Conservation (phyloP, 1,140 invertebrate genomes). For the Tachypleus tridentatus region DNA sequence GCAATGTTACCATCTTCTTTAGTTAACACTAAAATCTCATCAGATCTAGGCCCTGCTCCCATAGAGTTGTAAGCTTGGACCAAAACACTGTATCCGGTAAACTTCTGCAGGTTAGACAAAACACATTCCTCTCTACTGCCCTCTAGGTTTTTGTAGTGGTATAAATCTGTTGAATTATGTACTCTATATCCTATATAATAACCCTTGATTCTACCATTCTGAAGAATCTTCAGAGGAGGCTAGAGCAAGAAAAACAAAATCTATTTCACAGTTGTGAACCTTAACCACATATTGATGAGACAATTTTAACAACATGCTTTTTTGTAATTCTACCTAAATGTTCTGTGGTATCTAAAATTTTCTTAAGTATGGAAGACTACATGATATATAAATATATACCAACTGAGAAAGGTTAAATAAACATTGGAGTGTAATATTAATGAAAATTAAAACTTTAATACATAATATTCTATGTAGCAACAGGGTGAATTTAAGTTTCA, state of each 20-base stretch:
- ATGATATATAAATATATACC: no score
- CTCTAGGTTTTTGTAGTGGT: slow-evolving; percentile 83
- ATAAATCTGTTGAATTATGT: slow-evolving; percentile 39
- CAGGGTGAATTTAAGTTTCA: no score
- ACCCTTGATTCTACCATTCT: slow-evolving; percentile 58
- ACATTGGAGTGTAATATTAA: no score
- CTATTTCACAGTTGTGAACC: no score
- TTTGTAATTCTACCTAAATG: no score
- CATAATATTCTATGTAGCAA: no score
- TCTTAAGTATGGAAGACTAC: no score
- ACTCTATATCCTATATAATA: slow-evolving; percentile 47
- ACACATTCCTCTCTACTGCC: slow-evolving; percentile 37
- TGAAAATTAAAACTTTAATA: no score
- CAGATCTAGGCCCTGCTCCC: slow-evolving; percentile 34
- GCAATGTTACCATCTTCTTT: slow-evolving; percentile 22
- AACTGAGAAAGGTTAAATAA: no score
- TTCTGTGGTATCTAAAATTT: no score
- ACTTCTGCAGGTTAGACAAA: slow-evolving; percentile 20
- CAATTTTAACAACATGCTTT: no score
- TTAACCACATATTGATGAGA: no score
- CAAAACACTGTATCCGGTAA: slow-evolving; percentile 37
- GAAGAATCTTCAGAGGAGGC: slow-evolving; percentile 69
- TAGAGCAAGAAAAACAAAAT: slow-evolving; percentile 2
- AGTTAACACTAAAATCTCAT: slow-evolving; percentile 30
- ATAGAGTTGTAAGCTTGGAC: slow-evolving; percentile 39